Percentiles rank a stretch among this genome's conserved stretches.
phyloP scores from a whole-genome alignment of 2,113 vertebrate genomes.

The Zosterops japonicus region DNA sequence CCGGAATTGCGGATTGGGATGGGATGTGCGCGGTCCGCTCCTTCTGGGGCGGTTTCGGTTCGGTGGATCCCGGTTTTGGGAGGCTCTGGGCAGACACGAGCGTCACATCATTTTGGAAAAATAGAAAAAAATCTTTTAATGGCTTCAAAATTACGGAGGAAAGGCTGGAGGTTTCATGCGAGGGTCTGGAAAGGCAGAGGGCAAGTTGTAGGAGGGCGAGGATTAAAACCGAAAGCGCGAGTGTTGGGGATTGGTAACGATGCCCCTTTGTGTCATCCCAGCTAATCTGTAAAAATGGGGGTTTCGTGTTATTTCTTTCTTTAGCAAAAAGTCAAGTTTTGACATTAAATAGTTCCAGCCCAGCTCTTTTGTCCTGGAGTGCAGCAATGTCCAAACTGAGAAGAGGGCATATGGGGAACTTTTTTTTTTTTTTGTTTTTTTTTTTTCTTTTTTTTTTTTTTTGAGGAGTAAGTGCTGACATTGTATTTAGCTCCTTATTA shows the following conservation, averaged over 20 bases:
- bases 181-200: background rate
- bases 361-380: background rate
- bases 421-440: background rate
- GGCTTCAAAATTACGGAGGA: rapidly evolving
- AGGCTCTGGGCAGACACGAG: rapidly evolving
- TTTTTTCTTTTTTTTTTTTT: background rate
- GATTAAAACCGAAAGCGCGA: rapidly evolving
- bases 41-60: background rate
- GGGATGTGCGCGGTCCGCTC: background rate
- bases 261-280: rapidly evolving
- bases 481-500: background rate
- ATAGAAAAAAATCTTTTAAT: background rate
- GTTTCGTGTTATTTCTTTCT: background rate
- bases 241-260: background rate
- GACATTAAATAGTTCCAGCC: background rate
- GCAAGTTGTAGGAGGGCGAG: background rate
- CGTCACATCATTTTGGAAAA: background rate
- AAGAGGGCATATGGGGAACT: background rate
- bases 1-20: background rate
- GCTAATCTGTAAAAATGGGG: background rate
- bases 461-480: background rate
- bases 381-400: background rate
- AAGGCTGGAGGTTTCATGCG: background rate
- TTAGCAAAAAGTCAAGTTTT: background rate
- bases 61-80: rapidly evolving